phyloP scores from a whole-genome alignment of 2,888 invertebrate species.

The Galerucella nymphaeae region DNA sequence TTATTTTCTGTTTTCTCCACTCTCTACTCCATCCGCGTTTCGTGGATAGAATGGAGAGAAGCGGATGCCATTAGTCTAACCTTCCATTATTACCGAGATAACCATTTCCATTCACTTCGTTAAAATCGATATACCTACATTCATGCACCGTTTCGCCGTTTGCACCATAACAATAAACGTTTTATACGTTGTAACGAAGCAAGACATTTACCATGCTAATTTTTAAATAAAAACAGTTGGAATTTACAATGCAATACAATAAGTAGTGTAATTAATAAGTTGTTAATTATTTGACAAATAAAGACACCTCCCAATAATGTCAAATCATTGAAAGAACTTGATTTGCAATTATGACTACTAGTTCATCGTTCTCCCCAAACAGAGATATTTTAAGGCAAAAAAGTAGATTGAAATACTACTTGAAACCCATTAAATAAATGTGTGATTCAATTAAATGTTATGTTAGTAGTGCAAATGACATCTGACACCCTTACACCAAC shows the following conservation, averaged over 20 bases:
- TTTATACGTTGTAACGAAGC: not conserved
- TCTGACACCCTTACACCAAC: conserved; percentile 22
- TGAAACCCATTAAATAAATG: no score
- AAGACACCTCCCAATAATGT: no score
- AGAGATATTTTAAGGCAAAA: no score
- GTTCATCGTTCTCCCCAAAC: no score
- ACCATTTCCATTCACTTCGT: conserved; percentile 29
- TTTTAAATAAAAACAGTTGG: no score
- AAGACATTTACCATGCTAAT: not conserved
- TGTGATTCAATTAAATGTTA: not conserved
- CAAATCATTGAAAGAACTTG: no score
- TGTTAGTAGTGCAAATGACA: conserved; percentile 19
- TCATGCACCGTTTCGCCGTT: not conserved
- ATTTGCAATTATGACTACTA: no score
- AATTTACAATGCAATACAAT: no score
- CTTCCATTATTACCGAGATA: conserved; percentile 31
- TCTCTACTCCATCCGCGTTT: conserved; percentile 11
- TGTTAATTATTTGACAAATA: no score
- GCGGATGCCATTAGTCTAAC: conserved; percentile 32
- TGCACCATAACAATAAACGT: conserved; percentile 19
- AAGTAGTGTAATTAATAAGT: no score
- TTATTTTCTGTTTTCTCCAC: conserved; percentile 29
- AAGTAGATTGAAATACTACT: no score
- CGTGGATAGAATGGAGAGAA: conserved; percentile 20
- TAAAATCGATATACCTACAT: conserved; percentile 32